These are phyloP conservation scores for Tetramorium simillimum DNA, from an alignment of 1,140 invertebrate species.

Conservation along the genomic window DNA sequence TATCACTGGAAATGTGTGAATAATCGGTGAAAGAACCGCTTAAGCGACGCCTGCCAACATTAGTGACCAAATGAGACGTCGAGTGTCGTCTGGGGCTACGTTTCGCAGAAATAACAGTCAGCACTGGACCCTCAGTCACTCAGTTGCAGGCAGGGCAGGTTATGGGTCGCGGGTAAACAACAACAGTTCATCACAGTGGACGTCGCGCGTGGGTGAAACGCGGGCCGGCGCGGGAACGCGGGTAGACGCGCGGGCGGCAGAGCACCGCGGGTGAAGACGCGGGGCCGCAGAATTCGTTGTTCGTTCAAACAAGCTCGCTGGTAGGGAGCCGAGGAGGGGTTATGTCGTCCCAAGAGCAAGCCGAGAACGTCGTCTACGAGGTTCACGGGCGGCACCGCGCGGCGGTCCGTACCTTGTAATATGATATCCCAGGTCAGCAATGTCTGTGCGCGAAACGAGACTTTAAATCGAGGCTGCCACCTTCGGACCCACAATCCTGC, in stretches of 20 bases:
- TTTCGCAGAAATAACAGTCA: neutral
- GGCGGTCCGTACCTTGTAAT: conserved; percentile 57
- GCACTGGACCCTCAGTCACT: neutral
- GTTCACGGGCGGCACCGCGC: neutral
- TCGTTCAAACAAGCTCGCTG: neutral
- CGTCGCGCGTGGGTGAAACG: conserved; percentile 3
- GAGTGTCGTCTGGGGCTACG: neutral
- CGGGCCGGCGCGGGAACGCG: neutral
- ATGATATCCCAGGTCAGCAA: conserved; percentile 30
- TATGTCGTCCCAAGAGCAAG: neutral
- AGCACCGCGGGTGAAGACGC: neutral
- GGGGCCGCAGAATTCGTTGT: neutral
- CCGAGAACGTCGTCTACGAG: neutral
- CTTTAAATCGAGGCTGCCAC: conserved; percentile 43
- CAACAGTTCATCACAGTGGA: conserved; percentile 47
- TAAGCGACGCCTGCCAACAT: neutral
- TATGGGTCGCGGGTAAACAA: conserved; percentile 69
- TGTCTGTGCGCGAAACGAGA: neutral
- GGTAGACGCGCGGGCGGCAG: too few species aligned
- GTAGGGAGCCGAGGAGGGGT: neutral
- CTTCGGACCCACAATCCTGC: conserved; percentile 47
- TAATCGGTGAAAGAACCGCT: neutral
- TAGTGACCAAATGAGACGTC: neutral
- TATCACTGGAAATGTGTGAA: conserved; percentile 70
- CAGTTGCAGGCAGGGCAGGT: conserved; percentile 49